phyloP scores from a whole-genome alignment of 2,888 invertebrate species.

The Calephelis perditalis region DNA sequence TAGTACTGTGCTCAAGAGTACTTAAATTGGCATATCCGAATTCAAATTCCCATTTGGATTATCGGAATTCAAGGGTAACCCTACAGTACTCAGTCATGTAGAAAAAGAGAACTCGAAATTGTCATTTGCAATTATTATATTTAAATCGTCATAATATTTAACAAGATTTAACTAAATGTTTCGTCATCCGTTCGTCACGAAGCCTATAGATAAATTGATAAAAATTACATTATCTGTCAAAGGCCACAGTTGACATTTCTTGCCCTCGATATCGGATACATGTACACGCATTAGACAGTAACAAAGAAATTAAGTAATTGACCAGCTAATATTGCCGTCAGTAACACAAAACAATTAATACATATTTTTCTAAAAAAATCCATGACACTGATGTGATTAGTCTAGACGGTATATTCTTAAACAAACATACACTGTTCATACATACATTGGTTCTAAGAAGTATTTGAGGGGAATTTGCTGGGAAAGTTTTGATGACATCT shows the following conservation, averaged over 20 bases:
- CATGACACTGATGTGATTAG: constrained; percentile 18
- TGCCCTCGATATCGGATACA: constrained; percentile 9
- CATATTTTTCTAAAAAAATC: constrained; percentile 3
- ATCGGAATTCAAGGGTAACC: too few species aligned
- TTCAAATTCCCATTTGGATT: too few species aligned
- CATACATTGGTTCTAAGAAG: too few species aligned
- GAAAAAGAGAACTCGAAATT: too few species aligned
- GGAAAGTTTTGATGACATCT: too few species aligned
- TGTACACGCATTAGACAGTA: not conserved
- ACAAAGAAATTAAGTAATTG: constrained; percentile 6
- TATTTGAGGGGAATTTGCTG: too few species aligned
- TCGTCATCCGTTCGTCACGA: not conserved
- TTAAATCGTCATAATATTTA: not conserved
- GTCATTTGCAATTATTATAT: too few species aligned
- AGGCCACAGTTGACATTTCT: constrained; percentile 11
- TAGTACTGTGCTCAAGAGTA: too few species aligned
- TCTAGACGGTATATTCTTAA: constrained; percentile 1
- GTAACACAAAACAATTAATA: constrained; percentile 4
- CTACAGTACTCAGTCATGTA: too few species aligned
- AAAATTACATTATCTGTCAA: constrained; percentile 7
- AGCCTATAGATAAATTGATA: constrained; percentile 9
- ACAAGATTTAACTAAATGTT: not conserved
- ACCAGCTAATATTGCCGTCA: not conserved
- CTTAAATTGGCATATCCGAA: too few species aligned
- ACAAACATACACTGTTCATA: too few species aligned